These are phyloP conservation scores for Danionella cerebrum DNA, from an alignment of 2,113 vertebrate genomes.

Conservation along the genomic window DNA sequence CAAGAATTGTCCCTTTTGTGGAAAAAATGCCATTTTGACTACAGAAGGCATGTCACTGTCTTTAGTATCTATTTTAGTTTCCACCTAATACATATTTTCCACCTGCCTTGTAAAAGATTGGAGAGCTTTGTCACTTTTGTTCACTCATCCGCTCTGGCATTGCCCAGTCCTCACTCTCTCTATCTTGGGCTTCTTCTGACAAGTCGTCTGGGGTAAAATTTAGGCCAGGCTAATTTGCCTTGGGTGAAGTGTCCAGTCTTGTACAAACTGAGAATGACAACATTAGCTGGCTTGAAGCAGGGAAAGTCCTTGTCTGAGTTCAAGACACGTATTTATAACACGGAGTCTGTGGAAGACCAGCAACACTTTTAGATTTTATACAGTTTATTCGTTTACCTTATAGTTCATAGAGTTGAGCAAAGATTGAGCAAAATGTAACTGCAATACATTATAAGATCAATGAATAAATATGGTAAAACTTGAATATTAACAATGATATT, in stretches of 20 bases:
- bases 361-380: neutral
- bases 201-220: slow-evolving; percentile 45
- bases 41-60: too few species aligned
- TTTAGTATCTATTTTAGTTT: neutral
- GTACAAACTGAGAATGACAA: slow-evolving; percentile 35
- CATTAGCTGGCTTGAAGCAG: slow-evolving; percentile 23
- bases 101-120: slow-evolving; percentile 5
- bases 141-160: slow-evolving; percentile 34
- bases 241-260: slow-evolving; percentile 41
- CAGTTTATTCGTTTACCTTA: too few species aligned
- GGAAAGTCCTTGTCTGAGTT: slow-evolving; percentile 21
- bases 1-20: too few species aligned
- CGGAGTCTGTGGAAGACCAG: neutral
- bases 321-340: neutral
- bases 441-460: too few species aligned
- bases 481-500: too few species aligned
- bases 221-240: slow-evolving; percentile 50
- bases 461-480: too few species aligned
- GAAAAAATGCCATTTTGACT: too few species aligned
- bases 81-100: neutral
- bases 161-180: neutral
- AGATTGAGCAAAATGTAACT: too few species aligned
- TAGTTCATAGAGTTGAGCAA: too few species aligned
- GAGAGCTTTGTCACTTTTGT: slow-evolving; percentile 31
- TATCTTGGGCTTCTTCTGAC: slow-evolving; percentile 45